phyloP scores from a whole-genome alignment of 2,113 vertebrate genomes.

The Catagonus wagneri region DNA sequence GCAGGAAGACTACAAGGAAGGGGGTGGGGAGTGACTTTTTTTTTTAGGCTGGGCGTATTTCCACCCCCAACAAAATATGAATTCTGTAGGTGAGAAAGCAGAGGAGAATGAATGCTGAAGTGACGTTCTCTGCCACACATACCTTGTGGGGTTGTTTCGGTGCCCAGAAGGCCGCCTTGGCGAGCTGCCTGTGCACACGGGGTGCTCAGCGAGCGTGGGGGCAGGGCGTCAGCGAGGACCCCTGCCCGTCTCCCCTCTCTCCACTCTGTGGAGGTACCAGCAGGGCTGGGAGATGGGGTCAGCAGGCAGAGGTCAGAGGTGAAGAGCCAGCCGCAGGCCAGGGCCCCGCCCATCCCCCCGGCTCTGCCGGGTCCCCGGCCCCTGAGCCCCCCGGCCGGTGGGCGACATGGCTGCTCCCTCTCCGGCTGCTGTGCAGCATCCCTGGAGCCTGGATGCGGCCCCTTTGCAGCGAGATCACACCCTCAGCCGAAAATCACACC shows the following conservation, averaged over 20 bases:
- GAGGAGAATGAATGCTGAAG: neutral
- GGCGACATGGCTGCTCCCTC: neutral
- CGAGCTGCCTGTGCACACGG: neutral
- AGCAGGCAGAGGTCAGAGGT: neutral
- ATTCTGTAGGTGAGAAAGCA: neutral
- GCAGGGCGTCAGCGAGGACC: neutral
- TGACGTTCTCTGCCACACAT: rapidly evolving
- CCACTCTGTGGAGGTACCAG: neutral
- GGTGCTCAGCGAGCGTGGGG: neutral
- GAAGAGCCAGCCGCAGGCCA: neutral
- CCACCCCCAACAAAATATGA: neutral
- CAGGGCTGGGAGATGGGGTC: neutral
- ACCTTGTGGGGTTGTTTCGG: rapidly evolving
- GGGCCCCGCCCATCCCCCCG: no score
- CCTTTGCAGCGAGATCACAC: conserved; percentile 60
- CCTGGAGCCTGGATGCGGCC: neutral
- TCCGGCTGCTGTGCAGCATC: neutral
- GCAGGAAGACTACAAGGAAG: neutral
- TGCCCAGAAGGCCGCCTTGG: neutral
- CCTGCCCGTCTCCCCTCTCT: neutral
- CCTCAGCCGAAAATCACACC: conserved; percentile 29
- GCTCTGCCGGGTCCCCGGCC: neutral
- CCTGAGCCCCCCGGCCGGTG: neutral
- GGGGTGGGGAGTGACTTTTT: rapidly evolving
- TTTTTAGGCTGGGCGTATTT: neutral